phyloP scores from a whole-genome alignment of 2,888 invertebrate genomes.

The Archips crataeganus region DNA sequence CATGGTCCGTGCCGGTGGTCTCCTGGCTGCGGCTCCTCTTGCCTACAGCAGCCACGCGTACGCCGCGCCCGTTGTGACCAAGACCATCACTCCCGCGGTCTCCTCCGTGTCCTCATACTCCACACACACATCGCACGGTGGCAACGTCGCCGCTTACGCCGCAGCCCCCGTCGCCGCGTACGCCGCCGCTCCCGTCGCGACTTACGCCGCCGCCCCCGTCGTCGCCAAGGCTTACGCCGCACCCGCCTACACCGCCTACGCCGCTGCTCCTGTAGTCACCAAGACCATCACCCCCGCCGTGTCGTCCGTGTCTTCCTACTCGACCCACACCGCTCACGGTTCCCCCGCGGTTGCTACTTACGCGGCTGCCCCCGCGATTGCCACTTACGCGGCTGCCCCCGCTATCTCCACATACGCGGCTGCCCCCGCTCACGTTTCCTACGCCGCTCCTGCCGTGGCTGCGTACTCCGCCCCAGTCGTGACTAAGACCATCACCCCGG shows the following conservation, averaged over 20 bases:
- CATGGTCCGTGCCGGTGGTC: conserved; percentile 84
- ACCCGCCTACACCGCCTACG: conserved; percentile 49
- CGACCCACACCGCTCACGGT: conserved; percentile 46
- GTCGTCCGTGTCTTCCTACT: conserved; percentile 46
- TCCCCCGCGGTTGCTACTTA: conserved; percentile 53
- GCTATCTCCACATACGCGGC: conserved; percentile 44
- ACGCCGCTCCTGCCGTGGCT: conserved; percentile 49
- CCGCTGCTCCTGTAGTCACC: conserved; percentile 42
- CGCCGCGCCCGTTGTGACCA: conserved; percentile 69
- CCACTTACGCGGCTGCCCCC: conserved; percentile 36
- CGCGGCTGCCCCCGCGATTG: conserved; percentile 45
- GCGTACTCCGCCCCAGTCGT: conserved; percentile 58
- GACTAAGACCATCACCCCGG: conserved; percentile 48
- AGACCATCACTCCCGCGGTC: conserved; percentile 70
- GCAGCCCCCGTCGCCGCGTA: conserved; percentile 26
- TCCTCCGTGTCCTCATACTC: conserved; percentile 61
- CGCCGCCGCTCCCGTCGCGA: conserved; percentile 35
- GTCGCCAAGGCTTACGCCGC: conserved; percentile 47
- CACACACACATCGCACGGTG: conserved; percentile 53
- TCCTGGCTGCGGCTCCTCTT: conserved; percentile 76
- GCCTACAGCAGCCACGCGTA: conserved; percentile 76
- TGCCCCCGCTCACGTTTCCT: conserved; percentile 44
- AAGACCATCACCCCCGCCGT: conserved; percentile 48
- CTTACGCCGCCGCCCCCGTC: conserved; percentile 37
- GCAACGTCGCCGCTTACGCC: conserved; percentile 42